Evolutionary conservation across 2,888 invertebrate genomes (phyloP).

Genomic region (Schrankia costaestrigalis): DNA sequence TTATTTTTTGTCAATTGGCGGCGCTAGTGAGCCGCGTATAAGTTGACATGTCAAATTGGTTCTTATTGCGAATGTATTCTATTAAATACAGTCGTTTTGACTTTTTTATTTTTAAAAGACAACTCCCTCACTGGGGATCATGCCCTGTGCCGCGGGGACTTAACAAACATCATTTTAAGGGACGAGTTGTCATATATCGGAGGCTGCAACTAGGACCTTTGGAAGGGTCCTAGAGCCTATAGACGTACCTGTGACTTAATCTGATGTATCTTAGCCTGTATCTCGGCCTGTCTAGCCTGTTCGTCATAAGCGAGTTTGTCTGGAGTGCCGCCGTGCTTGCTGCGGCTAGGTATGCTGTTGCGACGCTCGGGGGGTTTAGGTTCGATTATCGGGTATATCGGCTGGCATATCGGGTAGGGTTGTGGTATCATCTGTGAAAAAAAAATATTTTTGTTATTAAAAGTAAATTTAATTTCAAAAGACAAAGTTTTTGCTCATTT

Average conservation of each 20-base stretch:
- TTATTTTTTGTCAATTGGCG: no score
- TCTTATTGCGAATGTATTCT: no score
- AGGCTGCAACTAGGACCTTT: neutral
- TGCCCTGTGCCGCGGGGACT: no score
- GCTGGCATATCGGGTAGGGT: slow-evolving; percentile 54
- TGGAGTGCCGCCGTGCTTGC: slow-evolving; percentile 44
- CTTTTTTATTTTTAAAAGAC: no score
- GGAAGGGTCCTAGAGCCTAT: neutral
- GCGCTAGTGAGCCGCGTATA: no score
- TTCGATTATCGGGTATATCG: slow-evolving; percentile 46
- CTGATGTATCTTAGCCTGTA: slow-evolving; percentile 60
- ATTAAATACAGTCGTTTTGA: no score
- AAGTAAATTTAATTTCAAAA: neutral
- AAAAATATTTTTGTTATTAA: neutral
- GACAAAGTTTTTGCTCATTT: no score
- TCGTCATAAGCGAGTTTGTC: slow-evolving; percentile 34
- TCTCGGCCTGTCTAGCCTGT: slow-evolving; percentile 34
- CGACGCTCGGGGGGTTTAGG: slow-evolving; percentile 24
- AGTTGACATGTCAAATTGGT: no score
- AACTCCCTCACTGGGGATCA: no score
- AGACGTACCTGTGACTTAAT: slow-evolving; percentile 37
- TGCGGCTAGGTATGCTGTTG: slow-evolving; percentile 24
- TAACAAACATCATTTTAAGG: no score
- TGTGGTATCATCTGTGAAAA: slow-evolving; percentile 51
- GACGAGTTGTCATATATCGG: no score